Percentiles rank a stretch among this genome's conserved stretches.
These are phyloP conservation scores for Propithecus coquereli DNA, from an alignment of 2,113 vertebrate species.

Conservation along the genomic window DNA sequence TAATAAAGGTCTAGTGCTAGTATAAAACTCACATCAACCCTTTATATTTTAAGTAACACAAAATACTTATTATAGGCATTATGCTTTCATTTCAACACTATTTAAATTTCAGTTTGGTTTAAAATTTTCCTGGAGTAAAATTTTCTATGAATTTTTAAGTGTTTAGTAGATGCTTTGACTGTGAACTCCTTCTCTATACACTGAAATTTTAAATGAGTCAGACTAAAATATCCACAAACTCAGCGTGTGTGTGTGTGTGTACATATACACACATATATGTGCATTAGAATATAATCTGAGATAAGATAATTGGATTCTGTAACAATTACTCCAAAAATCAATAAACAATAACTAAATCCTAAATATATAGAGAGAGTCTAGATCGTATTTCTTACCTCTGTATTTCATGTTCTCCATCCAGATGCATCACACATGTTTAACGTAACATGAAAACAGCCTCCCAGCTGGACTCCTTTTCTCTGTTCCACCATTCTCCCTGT, in stretches of 20 bases:
- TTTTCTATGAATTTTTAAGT: not conserved
- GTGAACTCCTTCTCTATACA: not conserved
- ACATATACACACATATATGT: fast-evolving
- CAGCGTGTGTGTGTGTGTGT: not conserved
- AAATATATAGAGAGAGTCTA: not conserved
- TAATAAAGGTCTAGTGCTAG: not conserved
- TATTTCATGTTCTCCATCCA: not conserved
- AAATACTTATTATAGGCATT: not conserved
- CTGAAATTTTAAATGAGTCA: conserved; percentile 17
- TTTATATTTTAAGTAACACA: conserved; percentile 25
- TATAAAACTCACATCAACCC: not conserved
- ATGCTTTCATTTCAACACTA: not conserved
- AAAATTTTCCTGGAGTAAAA: conserved; percentile 7
- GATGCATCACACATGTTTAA: not conserved
- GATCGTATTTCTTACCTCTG: not conserved
- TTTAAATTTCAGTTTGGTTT: conserved; percentile 13
- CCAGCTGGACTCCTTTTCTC: not conserved
- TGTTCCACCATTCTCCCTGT: not conserved
- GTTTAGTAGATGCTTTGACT: not conserved
- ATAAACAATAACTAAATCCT: not conserved
- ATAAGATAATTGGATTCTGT: not conserved
- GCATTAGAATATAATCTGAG: not conserved
- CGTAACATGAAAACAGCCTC: not conserved
- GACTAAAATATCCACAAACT: not conserved
- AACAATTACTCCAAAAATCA: not conserved